phyloP scores from a whole-genome alignment of 2,888 invertebrate species.

The Lasioglossum leucozonium region DNA sequence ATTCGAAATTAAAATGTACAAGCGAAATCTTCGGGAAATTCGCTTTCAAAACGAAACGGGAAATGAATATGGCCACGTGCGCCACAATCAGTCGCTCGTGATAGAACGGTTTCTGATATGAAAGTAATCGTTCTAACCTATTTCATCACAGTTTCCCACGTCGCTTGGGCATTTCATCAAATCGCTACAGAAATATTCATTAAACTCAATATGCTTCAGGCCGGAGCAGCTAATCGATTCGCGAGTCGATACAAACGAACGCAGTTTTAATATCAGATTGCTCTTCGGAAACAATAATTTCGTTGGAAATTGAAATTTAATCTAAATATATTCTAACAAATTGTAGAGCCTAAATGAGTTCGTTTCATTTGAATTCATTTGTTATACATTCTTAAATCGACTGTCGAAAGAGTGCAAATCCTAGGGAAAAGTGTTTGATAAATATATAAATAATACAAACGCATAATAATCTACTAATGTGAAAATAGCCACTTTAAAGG shows the following conservation, averaged over 20 bases:
- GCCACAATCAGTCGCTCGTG: not conserved
- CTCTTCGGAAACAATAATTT: no score
- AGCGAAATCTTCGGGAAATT: constrained; percentile 32
- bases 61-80: not conserved
- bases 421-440: not conserved
- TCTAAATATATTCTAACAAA: not conserved
- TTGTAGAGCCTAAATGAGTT: not conserved
- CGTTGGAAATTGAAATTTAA: not conserved
- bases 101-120: not conserved
- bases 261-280: constrained; percentile 13
- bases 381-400: not conserved
- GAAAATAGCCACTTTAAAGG: no score
- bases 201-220: not conserved
- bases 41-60: not conserved
- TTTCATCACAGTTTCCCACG: not conserved
- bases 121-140: constrained; percentile 2
- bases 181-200: not conserved
- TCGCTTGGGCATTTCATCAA: not conserved
- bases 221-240: not conserved
- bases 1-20: constrained; percentile 43
- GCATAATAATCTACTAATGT: no score
- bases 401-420: not conserved
- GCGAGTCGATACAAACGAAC: not conserved
- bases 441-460: no score
- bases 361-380: not conserved